Conservation (phyloP, 1,140 invertebrate species). For the Steinernema feltiae region DNA sequence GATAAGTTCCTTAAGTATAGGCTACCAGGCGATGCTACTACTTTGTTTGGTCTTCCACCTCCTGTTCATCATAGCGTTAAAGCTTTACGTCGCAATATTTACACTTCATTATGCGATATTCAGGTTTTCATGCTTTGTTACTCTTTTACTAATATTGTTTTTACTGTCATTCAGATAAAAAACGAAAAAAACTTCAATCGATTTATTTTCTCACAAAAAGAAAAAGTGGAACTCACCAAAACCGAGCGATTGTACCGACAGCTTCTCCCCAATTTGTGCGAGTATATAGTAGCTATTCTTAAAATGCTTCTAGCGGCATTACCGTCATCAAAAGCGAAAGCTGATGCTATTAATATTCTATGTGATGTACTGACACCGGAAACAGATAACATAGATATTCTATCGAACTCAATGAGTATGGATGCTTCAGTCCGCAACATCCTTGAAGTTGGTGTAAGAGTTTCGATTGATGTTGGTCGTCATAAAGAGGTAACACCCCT, state of each 20-base stretch:
- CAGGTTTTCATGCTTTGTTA: slow-evolving; percentile 40
- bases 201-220: slow-evolving; percentile 51
- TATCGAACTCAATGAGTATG: slow-evolving; percentile 56
- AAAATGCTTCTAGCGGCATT: slow-evolving; percentile 94
- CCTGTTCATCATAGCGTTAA: slow-evolving; percentile 42
- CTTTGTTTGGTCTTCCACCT: slow-evolving; percentile 49
- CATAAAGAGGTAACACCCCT: slow-evolving; percentile 91
- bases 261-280: slow-evolving; percentile 47
- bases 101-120: slow-evolving; percentile 46
- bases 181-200: slow-evolving; percentile 42
- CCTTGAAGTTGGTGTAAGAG: slow-evolving; percentile 86
- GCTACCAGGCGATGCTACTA: slow-evolving; percentile 42
- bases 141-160: background rate
- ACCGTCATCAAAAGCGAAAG: slow-evolving; percentile 91
- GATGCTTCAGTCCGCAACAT: slow-evolving; percentile 44
- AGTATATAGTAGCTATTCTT: slow-evolving; percentile 61
- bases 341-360: slow-evolving; percentile 96
- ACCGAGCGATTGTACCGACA: slow-evolving; percentile 44
- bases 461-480: slow-evolving; percentile 91
- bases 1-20: slow-evolving; percentile 51
- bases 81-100: slow-evolving; percentile 50
- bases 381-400: slow-evolving; percentile 50
- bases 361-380: slow-evolving; percentile 73
- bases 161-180: slow-evolving; percentile 44
- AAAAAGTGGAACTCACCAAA: slow-evolving; percentile 42